A percentile compares a stretch with the other conserved stretches of the same genome.
phyloP scores from a whole-genome alignment of 1,140 invertebrate species.

The Caenorhabditis remanei region DNA sequence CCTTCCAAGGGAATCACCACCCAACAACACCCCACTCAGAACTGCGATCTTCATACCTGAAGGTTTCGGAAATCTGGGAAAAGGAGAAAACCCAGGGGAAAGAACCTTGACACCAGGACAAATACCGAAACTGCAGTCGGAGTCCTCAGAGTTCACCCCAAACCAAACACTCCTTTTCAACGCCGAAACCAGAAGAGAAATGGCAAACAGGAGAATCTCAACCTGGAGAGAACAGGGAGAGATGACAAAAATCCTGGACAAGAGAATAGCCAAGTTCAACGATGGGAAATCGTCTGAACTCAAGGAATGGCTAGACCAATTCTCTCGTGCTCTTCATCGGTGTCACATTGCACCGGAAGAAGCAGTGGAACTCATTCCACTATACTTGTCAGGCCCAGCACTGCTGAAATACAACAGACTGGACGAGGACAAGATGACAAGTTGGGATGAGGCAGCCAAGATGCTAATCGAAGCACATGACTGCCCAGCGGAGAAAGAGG shows the following conservation, averaged over 20 bases:
- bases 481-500: not conserved
- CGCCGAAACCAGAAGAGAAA: not conserved
- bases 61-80: too few species aligned
- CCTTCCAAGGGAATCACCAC: too few species aligned
- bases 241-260: not conserved
- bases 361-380: not conserved
- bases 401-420: not conserved
- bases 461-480: not conserved
- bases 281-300: not conserved
- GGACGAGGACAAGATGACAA: not conserved
- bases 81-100: too few species aligned
- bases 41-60: too few species aligned
- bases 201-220: not conserved
- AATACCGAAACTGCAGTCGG: too few species aligned
- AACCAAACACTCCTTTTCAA: not conserved
- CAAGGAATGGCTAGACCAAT: not conserved
- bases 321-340: not conserved
- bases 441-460: not conserved
- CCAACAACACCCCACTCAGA: too few species aligned
- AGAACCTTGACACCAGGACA: too few species aligned
- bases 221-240: not conserved
- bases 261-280: not conserved
- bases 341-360: not conserved
- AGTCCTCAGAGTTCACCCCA: not conserved
- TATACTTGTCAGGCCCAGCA: not conserved